These are phyloP conservation scores for Gallinago undulata DNA, from an alignment of 2,113 vertebrate species.

Conservation along the genomic window DNA sequence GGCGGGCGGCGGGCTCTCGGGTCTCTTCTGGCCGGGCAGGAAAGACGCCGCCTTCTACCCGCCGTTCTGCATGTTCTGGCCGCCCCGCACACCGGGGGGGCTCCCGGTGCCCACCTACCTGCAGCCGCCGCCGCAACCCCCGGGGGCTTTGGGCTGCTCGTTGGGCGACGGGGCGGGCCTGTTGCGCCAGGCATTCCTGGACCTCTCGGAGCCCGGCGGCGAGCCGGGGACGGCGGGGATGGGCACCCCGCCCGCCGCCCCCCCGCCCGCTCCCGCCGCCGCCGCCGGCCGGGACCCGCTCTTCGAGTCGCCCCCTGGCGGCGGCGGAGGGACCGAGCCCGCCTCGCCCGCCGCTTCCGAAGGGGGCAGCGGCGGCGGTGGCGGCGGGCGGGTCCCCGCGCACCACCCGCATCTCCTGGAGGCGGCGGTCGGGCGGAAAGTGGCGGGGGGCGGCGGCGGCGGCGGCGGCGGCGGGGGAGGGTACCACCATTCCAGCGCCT, in stretches of 20 bases:
- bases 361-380: background rate
- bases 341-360: constrained; percentile 47
- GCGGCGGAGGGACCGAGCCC: background rate
- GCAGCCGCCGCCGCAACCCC: constrained; percentile 84
- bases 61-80: constrained; percentile 97
- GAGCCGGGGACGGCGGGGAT: background rate
- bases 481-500: constrained; percentile 88
- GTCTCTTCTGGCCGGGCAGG: constrained; percentile 87
- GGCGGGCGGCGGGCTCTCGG: constrained; percentile 81
- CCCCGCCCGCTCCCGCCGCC: background rate
- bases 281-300: background rate
- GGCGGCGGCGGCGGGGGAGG: background rate
- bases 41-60: constrained; percentile 87
- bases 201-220: constrained; percentile 83
- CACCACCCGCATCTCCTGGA: constrained; percentile 64
- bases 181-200: constrained; percentile 89
- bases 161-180: constrained; percentile 77
- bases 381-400: background rate
- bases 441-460: background rate
- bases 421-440: background rate
- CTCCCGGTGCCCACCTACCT: constrained; percentile 90
- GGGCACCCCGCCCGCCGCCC: background rate
- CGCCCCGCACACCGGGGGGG: constrained; percentile 85
- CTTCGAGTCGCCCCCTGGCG: constrained; percentile 28
- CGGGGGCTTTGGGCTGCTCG: constrained; percentile 80